Evolutionary conservation across 2,113 vertebrate species (phyloP).

Genomic region (Carollia perspicillata): DNA sequence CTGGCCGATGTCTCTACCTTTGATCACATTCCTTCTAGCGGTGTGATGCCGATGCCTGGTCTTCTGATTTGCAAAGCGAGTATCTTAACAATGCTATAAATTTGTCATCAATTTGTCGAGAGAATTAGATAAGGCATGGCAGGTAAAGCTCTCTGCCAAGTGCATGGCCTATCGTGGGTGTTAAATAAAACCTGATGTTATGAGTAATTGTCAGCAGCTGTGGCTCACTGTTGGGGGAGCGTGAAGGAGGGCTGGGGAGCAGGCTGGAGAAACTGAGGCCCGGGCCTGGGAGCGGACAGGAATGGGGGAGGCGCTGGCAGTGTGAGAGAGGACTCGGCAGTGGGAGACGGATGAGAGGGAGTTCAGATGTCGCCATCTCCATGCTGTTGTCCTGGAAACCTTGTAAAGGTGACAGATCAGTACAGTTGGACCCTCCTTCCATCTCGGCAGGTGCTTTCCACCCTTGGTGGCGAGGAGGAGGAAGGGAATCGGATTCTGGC

Average conservation of each 20-base stretch:
- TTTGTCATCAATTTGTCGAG: not conserved
- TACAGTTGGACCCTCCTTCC: not conserved
- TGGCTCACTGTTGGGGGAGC: not conserved
- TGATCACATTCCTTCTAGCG: not conserved
- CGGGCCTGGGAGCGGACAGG: not conserved
- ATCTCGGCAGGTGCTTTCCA: not conserved
- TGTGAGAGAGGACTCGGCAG: not conserved
- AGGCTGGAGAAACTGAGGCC: not conserved
- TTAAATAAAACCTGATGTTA: not conserved
- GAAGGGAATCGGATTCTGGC: not conserved
- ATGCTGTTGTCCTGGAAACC: constrained; percentile 18
- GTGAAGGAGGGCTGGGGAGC: not conserved
- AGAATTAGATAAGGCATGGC: not conserved
- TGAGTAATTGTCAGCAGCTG: not conserved
- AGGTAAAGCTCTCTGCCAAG: not conserved
- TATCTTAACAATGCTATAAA: not conserved
- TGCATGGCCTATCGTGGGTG: not conserved
- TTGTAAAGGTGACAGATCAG: not conserved
- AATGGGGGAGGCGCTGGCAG: not conserved
- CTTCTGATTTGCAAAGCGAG: not conserved
- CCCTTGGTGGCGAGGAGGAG: not conserved
- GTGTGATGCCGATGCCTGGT: not conserved
- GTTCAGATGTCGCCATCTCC: not conserved
- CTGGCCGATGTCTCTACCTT: not conserved
- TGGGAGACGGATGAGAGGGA: not conserved